Evolutionary conservation across 2,888 invertebrate genomes (phyloP).

Genomic region (Sminthurinus aureus): DNA sequence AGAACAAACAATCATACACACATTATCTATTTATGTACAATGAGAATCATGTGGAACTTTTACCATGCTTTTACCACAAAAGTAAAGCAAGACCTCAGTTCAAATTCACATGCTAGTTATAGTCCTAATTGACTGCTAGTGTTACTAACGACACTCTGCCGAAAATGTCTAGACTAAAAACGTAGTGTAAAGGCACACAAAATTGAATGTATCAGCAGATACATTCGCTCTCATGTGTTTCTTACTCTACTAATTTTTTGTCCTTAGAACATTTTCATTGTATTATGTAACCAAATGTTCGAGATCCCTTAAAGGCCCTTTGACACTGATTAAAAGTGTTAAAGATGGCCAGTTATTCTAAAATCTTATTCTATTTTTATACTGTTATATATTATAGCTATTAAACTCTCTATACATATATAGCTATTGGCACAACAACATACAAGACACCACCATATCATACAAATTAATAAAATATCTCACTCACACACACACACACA

Average conservation of each 20-base stretch:
- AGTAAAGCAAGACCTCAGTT: constrained; percentile 21
- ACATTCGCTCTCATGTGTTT: background rate
- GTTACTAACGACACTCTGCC: constrained; percentile 23
- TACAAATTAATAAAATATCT: no score
- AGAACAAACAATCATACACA: constrained; percentile 1
- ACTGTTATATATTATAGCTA: no score
- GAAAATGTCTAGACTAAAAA: constrained; percentile 22
- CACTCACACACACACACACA: no score
- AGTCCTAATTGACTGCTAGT: constrained; percentile 36
- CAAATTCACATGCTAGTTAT: constrained; percentile 22
- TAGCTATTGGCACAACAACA: no score
- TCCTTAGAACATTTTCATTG: constrained; percentile 15
- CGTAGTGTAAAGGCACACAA: background rate
- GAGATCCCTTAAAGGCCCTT: constrained; percentile 23
- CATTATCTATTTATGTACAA: constrained; percentile 38
- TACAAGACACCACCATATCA: no score
- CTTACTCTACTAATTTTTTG: background rate
- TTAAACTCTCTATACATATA: no score
- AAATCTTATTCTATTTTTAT: background rate
- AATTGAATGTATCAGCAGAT: background rate
- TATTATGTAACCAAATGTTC: constrained; percentile 13
- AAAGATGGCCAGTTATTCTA: background rate
- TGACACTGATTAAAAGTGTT: constrained; percentile 10
- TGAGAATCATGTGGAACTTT: constrained; percentile 32
- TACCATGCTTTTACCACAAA: constrained; percentile 5